Percentiles rank a stretch among this genome's conserved stretches.
Evolutionary conservation across 2,113 vertebrate genomes (phyloP).

Genomic region (Menura novaehollandiae): DNA sequence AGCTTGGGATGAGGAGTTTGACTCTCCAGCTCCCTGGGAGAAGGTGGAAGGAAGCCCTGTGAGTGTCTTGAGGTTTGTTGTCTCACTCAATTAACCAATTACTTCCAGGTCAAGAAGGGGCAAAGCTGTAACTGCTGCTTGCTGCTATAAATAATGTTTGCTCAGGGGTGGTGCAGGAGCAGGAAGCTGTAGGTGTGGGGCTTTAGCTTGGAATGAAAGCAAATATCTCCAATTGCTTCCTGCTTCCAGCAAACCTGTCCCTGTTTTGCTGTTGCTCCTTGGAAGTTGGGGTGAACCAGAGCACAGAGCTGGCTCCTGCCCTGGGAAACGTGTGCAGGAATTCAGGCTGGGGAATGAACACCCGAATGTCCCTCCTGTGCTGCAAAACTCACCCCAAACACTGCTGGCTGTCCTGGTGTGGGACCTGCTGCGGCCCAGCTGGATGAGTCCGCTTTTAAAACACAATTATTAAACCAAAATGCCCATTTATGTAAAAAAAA

Average conservation of each 20-base stretch:
- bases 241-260: background rate
- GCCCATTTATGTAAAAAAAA: background rate
- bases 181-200: background rate
- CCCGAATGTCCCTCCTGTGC: background rate
- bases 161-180: background rate
- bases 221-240: background rate
- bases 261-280: background rate
- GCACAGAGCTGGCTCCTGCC: background rate
- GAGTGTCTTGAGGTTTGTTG: background rate
- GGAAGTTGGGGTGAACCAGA: background rate
- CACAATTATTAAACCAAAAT: background rate
- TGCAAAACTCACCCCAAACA: background rate
- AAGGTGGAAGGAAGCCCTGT: background rate
- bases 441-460: background rate
- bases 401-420: fast-evolving
- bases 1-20: background rate
- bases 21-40: background rate
- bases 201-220: background rate
- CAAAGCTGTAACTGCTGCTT: constrained; percentile 28
- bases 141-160: constrained; percentile 20
- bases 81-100: constrained; percentile 39
- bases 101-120: constrained; percentile 60
- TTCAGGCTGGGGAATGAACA: background rate
- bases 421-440: background rate
- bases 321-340: background rate